Evolutionary conservation across 92 coral and sea anemone species (phyloP), one percentile per base, ranked within the genome.

Genomic region (Bergia puertoricense): DNA sequence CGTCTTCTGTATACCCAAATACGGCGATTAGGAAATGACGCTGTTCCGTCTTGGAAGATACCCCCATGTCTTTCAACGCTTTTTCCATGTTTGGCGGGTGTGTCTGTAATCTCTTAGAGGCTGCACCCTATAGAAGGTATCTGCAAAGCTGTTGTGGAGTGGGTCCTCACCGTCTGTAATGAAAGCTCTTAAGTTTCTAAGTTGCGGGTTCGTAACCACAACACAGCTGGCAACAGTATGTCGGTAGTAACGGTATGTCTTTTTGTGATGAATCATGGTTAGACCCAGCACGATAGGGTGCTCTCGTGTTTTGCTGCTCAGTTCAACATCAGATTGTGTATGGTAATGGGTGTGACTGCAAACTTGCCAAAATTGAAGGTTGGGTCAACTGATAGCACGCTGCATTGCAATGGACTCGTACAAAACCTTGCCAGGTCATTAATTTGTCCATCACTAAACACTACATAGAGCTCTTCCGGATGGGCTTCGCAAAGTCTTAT

Each of bases 91-190:
- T 87, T 87, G 90, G 20, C 90, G 78, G 62, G 71, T 77, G 79
- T 87, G 85, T 57, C 85, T 51, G 85, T 57, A 87, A 44, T 87
- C 90, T 50, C 90, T 8, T 20, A 59, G 66, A 57, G 90, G 77
- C 48, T 87, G 90, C n/a, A 78, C 85, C 40, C 46, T 5, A 48
- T 40, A 54, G 86, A 87, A 87, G 51, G 51, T 46, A 46, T 46
- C 51, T 46, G 51, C 51, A 79, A 88, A 88, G 39, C 90, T 66
- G 48, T 72, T 80, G 9, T 88, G 90, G 62, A 88, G 90, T n/a
- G 90, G 77, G 23, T 88, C 78, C 77, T 88, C 90, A n/a, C 90
- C 86, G 38, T 88, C 90, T 44, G 86, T 88, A 6, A 88, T 71
- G 77, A 88, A 56, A 6, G 77, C 90, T 69, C 69, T 88, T 8